These are phyloP conservation scores for Glaucopsyche alexis DNA, from an alignment of 2,888 invertebrate species.

Conservation along the genomic window DNA sequence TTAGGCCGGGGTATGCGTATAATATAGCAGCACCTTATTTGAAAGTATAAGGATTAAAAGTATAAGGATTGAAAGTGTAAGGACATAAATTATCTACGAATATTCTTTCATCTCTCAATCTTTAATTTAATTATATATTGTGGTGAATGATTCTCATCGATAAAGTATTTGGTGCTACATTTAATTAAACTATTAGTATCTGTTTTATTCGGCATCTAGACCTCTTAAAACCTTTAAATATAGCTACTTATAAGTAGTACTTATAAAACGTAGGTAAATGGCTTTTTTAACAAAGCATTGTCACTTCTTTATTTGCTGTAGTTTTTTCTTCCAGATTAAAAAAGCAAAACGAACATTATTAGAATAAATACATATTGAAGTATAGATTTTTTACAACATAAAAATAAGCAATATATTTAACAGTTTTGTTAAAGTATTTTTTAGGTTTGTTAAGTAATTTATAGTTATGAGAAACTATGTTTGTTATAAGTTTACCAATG, in stretches of 20 bases:
- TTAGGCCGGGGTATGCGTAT: no score
- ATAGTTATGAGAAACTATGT: slow-evolving; percentile 13
- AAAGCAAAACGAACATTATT: not conserved
- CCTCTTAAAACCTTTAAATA: not conserved
- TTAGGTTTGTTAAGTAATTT: slow-evolving; percentile 19
- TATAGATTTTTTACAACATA: not conserved
- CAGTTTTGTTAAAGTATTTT: not conserved
- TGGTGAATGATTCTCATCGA: no score
- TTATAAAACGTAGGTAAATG: no score
- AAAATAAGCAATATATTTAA: not conserved
- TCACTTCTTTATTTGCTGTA: not conserved
- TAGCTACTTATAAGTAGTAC: not conserved
- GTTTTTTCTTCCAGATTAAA: not conserved
- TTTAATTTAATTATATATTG: no score
- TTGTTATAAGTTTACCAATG: slow-evolving; percentile 13
- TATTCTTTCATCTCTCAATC: no score
- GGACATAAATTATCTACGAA: no score
- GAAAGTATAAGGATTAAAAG: no score
- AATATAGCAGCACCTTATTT: no score
- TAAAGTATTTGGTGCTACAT: no score
- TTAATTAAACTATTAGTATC: no score
- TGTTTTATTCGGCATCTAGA: no score
- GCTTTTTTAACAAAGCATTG: not conserved
- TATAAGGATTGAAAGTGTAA: no score
- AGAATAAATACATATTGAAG: not conserved